A percentile compares a stretch with the other conserved stretches of the same genome.
These are phyloP conservation scores for Dicyrtomina minuta DNA, from an alignment of 2,888 invertebrate species.

Conservation along the genomic window DNA sequence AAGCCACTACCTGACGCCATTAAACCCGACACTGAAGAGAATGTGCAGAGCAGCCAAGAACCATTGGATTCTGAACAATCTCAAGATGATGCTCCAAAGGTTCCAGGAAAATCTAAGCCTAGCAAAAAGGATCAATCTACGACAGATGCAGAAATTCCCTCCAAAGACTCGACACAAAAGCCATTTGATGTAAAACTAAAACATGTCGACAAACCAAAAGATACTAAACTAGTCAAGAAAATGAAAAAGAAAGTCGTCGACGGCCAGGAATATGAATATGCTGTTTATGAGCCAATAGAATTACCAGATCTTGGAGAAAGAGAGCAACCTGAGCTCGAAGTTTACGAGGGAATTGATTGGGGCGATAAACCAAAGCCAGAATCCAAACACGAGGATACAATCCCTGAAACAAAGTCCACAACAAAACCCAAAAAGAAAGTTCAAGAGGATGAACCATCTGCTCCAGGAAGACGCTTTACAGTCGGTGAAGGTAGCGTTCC, in stretches of 20 bases:
- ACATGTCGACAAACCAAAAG: slow-evolving; percentile 16
- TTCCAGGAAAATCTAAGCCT: slow-evolving; percentile 53
- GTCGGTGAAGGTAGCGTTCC: slow-evolving; percentile 5
- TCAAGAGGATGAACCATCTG: slow-evolving; percentile 6
- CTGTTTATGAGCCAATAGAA: slow-evolving; percentile 61
- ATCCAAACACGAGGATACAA: neutral
- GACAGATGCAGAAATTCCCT: neutral
- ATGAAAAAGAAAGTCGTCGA: neutral
- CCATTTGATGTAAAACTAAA: slow-evolving; percentile 7
- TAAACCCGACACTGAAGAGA: no score
- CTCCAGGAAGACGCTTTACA: neutral
- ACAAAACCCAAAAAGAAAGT: neutral
- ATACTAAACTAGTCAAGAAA: neutral
- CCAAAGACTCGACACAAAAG: neutral
- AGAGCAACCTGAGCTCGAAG: slow-evolving; percentile 17
- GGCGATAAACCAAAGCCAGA: slow-evolving; percentile 1
- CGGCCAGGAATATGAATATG: neutral
- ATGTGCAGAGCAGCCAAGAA: no score
- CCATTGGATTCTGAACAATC: neutral
- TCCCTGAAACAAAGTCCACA: neutral
- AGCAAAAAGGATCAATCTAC: slow-evolving; percentile 31
- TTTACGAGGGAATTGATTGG: slow-evolving; percentile 16
- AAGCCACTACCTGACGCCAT: no score
- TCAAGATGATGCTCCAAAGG: neutral
- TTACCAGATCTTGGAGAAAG: slow-evolving; percentile 45